Base-by-base conservation (phyloP, 92 coral and sea anemone species). In the Palythoa grandiflora region DNA sequence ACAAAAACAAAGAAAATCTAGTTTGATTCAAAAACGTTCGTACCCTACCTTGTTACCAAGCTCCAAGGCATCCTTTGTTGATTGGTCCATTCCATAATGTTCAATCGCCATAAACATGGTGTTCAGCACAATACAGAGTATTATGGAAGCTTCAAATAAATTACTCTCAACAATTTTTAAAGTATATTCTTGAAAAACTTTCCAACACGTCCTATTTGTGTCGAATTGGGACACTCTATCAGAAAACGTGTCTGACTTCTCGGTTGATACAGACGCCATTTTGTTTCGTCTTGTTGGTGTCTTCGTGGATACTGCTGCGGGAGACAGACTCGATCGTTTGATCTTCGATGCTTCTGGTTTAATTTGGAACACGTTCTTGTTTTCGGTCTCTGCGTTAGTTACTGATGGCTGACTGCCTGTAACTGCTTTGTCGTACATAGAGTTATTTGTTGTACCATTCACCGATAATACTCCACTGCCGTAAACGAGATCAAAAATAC, bases 101-200 rank as follows among this genome's bases (percentile, higher is more conserved):
- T 96, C 96, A 14, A 93, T 91, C 9, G 98, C 91, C 99, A 96
- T 96, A 66, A 93, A 94, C 38, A 95, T 72, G 3, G 99, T 96
- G 78, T 96, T 96, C 53, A 96, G 81, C 37, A 96, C 73, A 71
- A 96, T 96, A 84, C 97, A 95, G 72, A 91, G 72, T 38, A 93
- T 94, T 20, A 96, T 95, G 80, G 91, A 90, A 36, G 75, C 91
- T 52, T 96, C 99, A 50, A 96, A 92, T 71, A 73, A 38, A 84
- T 91, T 89, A 53, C 96, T 90, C 20, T 83, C 81, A 61, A 93
- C 96, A 36, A 92, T 53, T 57, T 81, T 77, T 61, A 71, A 50
- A 2, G 88, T 83, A 15, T 78, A 38, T 40, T 90, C 65, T 59
- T 94, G 92, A 38, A 93, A 84, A 2, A 68, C 79, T 75, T 79